A percentile compares a stretch with the other conserved stretches of the same genome.
phyloP scores from a whole-genome alignment of 2,888 invertebrate species.

The Prosopocoilus inquinatus region DNA sequence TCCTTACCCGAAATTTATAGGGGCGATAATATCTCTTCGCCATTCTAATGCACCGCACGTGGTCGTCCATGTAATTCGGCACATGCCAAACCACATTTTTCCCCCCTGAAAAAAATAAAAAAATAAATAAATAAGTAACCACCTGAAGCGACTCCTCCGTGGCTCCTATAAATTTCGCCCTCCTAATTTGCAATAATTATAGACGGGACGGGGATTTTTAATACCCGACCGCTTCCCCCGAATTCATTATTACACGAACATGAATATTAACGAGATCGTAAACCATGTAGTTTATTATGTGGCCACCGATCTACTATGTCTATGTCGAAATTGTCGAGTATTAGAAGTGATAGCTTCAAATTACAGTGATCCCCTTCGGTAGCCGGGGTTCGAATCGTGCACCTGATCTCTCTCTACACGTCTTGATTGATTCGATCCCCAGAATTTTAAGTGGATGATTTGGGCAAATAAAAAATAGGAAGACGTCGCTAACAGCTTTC shows the following conservation, averaged over 20 bases:
- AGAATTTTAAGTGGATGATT: too few relatives aligned
- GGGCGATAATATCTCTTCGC: background rate
- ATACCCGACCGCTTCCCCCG: conserved; percentile 17
- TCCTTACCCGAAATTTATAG: background rate
- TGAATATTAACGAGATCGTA: conserved; percentile 1
- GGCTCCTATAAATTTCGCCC: conserved; percentile 8
- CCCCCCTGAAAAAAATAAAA: background rate
- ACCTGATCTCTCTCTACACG: background rate
- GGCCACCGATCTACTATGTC: background rate
- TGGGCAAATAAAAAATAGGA: too few relatives aligned
- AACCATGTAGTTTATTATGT: background rate
- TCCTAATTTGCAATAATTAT: conserved; percentile 16
- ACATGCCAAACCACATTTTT: background rate
- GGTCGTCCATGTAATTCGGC: background rate
- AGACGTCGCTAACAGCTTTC: too few relatives aligned
- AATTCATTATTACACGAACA: conserved; percentile 19
- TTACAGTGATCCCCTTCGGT: background rate
- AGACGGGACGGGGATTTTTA: conserved; percentile 1
- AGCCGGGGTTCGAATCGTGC: background rate
- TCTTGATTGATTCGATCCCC: background rate
- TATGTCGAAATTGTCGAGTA: background rate
- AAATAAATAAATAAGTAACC: too few relatives aligned
- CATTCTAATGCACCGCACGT: conserved; percentile 1
- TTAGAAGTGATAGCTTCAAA: background rate
- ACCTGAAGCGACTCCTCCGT: background rate